phyloP scores from a whole-genome alignment of 2,113 vertebrate genomes.

The Callospermophilus lateralis region DNA sequence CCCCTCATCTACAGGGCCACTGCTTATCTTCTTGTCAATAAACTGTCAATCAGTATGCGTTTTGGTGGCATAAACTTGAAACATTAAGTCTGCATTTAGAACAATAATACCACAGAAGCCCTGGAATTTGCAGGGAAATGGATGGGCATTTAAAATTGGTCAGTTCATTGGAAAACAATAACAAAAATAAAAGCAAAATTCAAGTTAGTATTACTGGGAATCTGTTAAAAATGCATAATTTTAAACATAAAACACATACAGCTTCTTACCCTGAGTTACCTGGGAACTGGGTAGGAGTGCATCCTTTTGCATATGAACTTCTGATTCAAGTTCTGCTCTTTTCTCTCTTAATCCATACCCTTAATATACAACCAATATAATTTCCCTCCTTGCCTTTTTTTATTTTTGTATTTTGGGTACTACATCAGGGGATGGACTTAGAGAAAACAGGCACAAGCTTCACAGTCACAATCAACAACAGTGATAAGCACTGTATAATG shows the following conservation, averaged over 20 bases:
- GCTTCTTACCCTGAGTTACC: not conserved
- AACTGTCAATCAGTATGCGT: fast-evolving
- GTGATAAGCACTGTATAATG: no score
- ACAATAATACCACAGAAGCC: not conserved
- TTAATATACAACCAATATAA: no score
- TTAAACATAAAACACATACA: not conserved
- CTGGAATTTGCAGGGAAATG: no score
- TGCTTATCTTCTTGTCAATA: not conserved
- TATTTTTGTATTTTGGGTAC: no score
- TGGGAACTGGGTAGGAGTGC: not conserved
- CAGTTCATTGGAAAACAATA: not conserved
- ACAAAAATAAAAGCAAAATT: not conserved
- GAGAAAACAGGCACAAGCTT: fast-evolving
- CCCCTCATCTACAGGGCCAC: not conserved
- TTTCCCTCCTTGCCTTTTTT: no score
- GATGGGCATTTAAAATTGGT: not conserved
- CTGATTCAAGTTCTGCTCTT: no score
- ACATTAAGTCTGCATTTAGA: not conserved
- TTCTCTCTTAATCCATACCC: no score
- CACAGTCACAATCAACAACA: not conserved
- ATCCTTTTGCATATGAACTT: fast-evolving
- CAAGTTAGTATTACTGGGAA: not conserved
- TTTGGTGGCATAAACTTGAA: not conserved
- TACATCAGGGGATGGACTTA: not conserved
- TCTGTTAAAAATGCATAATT: not conserved